Conservation (phyloP, 2,888 invertebrate species). For the Tiliacea citrago region DNA sequence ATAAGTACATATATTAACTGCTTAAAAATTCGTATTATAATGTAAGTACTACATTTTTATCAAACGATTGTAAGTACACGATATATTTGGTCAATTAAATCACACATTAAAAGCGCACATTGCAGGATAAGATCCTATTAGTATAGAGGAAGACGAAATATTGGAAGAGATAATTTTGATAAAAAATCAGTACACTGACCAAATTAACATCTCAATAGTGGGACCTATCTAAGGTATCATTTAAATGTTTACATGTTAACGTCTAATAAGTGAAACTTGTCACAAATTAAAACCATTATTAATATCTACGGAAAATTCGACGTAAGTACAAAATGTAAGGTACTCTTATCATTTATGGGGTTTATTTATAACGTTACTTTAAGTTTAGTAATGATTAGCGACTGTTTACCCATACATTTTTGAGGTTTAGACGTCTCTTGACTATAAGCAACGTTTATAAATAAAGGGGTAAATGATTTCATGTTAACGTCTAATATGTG, state of each 20-base stretch:
- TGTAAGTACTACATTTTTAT: slow-evolving; percentile 68
- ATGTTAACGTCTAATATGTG: neutral
- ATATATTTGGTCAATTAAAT: slow-evolving; percentile 83
- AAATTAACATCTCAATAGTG: neutral
- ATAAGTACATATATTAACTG: slow-evolving; percentile 70
- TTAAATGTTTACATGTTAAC: neutral
- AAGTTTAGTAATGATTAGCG: too few species aligned
- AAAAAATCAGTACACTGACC: slow-evolving; percentile 4
- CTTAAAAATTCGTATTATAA: slow-evolving; percentile 54
- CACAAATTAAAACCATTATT: slow-evolving; percentile 6
- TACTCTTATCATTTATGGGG: too few species aligned
- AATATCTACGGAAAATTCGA: neutral
- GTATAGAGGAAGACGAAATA: slow-evolving; percentile 67
- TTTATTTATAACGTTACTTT: too few species aligned
- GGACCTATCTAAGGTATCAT: neutral
- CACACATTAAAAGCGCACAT: slow-evolving; percentile 79
- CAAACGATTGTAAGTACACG: slow-evolving; percentile 73
- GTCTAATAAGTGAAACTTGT: neutral
- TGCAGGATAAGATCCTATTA: slow-evolving; percentile 40
- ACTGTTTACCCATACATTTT: too few species aligned
- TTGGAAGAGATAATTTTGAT: slow-evolving; percentile 33
- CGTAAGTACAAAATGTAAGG: slow-evolving; percentile 14
- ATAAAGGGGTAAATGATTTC: neutral
- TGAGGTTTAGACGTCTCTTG: too few species aligned
- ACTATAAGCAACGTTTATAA: too few species aligned